These are phyloP conservation scores for Aselliscus stoliczkanus DNA, from an alignment of 2,797 vertebrate genomes.

Conservation along the genomic window DNA sequence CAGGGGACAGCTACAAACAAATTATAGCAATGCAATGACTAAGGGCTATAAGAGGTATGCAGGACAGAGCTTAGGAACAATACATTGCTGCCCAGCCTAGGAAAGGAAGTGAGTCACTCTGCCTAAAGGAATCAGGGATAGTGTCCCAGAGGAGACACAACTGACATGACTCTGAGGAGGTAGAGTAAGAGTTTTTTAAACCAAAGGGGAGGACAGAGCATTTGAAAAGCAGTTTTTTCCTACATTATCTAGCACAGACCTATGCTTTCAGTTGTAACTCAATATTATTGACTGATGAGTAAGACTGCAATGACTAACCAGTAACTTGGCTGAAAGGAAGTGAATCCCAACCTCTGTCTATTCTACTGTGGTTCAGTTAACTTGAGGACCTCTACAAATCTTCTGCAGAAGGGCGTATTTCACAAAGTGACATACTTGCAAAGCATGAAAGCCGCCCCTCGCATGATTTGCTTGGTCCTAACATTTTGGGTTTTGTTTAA, in stretches of 20 bases:
- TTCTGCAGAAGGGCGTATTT: not conserved
- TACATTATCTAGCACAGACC: not conserved
- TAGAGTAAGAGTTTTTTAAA: not conserved
- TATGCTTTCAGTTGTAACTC: not conserved
- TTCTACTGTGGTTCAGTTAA: not conserved
- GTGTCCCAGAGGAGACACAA: not conserved
- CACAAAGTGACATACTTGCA: not conserved
- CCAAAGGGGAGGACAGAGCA: not conserved
- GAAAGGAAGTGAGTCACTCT: not conserved
- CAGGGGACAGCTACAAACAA: not conserved
- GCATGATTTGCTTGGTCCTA: not conserved
- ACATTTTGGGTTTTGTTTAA: slow-evolving; percentile 10
- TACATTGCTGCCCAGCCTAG: not conserved
- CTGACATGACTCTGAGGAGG: not conserved
- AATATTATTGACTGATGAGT: not conserved
- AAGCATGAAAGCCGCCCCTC: not conserved
- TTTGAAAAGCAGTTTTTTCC: not conserved
- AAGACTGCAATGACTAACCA: not conserved
- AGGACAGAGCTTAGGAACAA: not conserved
- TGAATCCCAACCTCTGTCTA: not conserved
- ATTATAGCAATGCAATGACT: not conserved
- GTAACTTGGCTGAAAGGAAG: not conserved
- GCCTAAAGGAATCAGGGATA: not conserved
- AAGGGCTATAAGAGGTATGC: not conserved
- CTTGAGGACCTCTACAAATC: not conserved